Base-by-base conservation (phyloP, 2,888 invertebrate genomes). In the Tillus elongatus region DNA sequence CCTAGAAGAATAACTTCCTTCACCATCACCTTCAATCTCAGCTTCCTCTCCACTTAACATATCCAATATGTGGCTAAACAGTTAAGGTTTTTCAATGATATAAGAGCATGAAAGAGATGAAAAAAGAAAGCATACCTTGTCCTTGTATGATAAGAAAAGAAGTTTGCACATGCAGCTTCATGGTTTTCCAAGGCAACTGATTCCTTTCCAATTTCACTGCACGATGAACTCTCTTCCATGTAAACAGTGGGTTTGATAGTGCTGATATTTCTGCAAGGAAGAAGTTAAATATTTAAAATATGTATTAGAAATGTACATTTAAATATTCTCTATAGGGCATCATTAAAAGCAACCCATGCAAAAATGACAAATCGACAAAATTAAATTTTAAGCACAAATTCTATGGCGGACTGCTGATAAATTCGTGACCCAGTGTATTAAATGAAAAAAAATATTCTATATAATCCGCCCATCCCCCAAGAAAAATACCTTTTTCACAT, bases 1-100 rank as follows among this genome's bases (percentile, higher is more conserved):
- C 16, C 87, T 77, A 0, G 91, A 91, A n/a, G 91, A 91, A 51
- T 90, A 88, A 56, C 90, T 90, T n/a, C 88, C 90, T 45, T 71
- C 70, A n/a, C 57, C 64, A 39, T 68, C 67, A 11, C 64, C 68
- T 48, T 67, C 65, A 4, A 48, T 54, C 53, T 81, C 81, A 38
- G 79, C 80, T 50, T 82, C 82, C 36, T 77, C 79, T 0, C 75
- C 76, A 45, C 74, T 74, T 43, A 74, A 64, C 38, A 81, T 73
- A 51, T 81, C 79, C 68, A 79, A 73, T 46, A 79, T 64, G 42
- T 77, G 74, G 50, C 77, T 76, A 45, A 37, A 58, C 52, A 35
- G 27, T 4, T 19, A n/a, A n/a, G 24, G 24, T 8, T 19, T 19
- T 19, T 6, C 6, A 19, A 19, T 8, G n/a, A 19, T 14, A 32